Percentiles rank a stretch among this genome's conserved stretches.
These are phyloP conservation scores for Hermodice carunculata DNA, from an alignment of 2,888 invertebrate genomes.

Conservation along the genomic window DNA sequence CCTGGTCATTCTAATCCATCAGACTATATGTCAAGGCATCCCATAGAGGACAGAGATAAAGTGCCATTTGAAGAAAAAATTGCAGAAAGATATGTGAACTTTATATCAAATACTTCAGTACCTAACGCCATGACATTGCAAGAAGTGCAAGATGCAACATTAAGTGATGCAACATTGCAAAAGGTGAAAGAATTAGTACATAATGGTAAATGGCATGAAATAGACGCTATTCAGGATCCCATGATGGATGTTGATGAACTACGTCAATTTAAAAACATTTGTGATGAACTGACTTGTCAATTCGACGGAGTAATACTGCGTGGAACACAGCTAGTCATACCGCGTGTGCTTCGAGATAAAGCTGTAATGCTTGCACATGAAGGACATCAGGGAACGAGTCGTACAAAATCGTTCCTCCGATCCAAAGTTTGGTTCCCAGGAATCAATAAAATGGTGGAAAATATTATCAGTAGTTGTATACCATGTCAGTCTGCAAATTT, in stretches of 20 bases:
- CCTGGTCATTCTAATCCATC: slow-evolving; percentile 38
- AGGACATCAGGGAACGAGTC: slow-evolving; percentile 20
- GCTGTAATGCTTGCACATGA: slow-evolving; percentile 9
- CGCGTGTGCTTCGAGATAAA: neutral
- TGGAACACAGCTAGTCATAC: slow-evolving; percentile 4
- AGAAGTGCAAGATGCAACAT: neutral
- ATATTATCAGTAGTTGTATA: neutral
- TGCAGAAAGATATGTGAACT: slow-evolving; percentile 1
- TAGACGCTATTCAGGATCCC: no score
- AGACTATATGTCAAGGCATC: no score
- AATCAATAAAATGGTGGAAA: slow-evolving; percentile 18
- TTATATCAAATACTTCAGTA: neutral
- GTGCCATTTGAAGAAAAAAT: no score
- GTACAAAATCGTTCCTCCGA: slow-evolving; percentile 18
- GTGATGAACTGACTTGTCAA: no score
- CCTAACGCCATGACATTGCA: neutral
- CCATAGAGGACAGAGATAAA: no score
- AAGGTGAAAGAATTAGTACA: neutral
- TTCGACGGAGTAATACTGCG: no score
- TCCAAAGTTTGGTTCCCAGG: slow-evolving; percentile 25
- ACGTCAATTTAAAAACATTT: no score
- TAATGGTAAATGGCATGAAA: neutral
- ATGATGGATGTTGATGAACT: no score
- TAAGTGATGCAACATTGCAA: neutral
- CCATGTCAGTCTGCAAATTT: slow-evolving; percentile 5